Base-by-base conservation (phyloP, 53 echinoderm and acorn worm genomes). In the Henricia sp. region DNA sequence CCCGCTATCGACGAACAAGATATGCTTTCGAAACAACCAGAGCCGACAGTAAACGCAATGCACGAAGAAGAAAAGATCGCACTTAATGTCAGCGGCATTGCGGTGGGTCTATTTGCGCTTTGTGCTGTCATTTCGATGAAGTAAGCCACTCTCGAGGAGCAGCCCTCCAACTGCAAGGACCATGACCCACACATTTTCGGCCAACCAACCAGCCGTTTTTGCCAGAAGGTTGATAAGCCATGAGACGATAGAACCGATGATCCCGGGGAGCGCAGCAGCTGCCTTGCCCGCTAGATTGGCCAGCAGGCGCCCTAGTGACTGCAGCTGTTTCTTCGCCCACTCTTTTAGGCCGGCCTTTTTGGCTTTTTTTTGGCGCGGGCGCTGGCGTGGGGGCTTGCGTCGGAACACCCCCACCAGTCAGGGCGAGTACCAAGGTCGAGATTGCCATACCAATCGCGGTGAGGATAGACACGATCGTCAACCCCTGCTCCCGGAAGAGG, bases 401-500 rank as follows among this genome's bases (percentile, higher is more conserved):
- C 16, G 17, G 16, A 14, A 35, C 24, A 2, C 26, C 51, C 1
- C 72, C 72, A 2, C 72, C 72, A 72, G 72, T 52, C 72, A 72
- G 13, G 34, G 72, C 72, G 10, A 72, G 72, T 16, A 72, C 72
- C 33, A 72, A 52, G 0, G 72, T 72, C 52, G 32, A 33, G 51
- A 52, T 73, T 17, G 34, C 37, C 29, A 52, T 30, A 6, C 53
- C 73, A 4, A 54, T 32, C 2, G 71, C 71, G 32, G 71, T 71
- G 27, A 71, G 12, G n/a, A 71, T 71, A 26, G 51, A 50, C 36
- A 29, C 70, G 12, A 83, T 68, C 37, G 84, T 84, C 33, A 84
- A 29, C 4, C 84, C 84, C 46, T 84, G 84, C 50, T 71, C 59
- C 43, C 39, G 52, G 38, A 53, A 84, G 5, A 68, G 58, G 34